A percentile compares a stretch with the other conserved stretches of the same genome.
Conservation (phyloP, 2,888 invertebrate species). For the Tricholauxania praeusta region DNA sequence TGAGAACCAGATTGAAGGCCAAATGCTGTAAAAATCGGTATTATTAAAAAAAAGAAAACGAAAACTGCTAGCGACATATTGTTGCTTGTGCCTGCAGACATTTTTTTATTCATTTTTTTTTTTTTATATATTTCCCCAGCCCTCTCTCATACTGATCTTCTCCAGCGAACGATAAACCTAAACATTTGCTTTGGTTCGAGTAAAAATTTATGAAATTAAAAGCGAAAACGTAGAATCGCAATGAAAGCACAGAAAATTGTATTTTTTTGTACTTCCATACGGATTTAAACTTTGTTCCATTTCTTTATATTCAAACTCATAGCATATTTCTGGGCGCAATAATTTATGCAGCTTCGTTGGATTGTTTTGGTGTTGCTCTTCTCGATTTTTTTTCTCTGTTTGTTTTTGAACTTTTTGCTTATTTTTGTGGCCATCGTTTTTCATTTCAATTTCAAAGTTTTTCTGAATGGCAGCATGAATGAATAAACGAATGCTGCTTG, state of each 20-base stretch:
- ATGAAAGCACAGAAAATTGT: background rate
- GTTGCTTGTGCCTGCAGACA: too few species aligned
- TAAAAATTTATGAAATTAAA: background rate
- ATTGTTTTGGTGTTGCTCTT: conserved; percentile 27
- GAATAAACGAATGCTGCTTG: background rate
- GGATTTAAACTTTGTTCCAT: background rate
- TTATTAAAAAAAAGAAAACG: too few species aligned
- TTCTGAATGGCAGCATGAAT: background rate
- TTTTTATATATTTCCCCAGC: too few species aligned
- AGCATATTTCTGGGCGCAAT: conserved; percentile 1
- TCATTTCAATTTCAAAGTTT: conserved; percentile 10
- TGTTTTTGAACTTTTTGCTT: conserved; percentile 41
- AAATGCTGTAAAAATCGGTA: too few species aligned
- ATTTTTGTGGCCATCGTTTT: background rate
- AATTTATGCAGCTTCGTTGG: conserved; percentile 22
- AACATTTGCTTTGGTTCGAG: background rate
- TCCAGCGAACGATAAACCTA: too few species aligned
- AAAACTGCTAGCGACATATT: too few species aligned
- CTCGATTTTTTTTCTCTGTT: conserved; percentile 1
- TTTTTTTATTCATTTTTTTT: too few species aligned
- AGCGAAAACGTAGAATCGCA: background rate
- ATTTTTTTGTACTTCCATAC: background rate
- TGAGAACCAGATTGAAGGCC: too few species aligned
- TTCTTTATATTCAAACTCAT: background rate
- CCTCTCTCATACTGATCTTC: too few species aligned